phyloP scores from a whole-genome alignment of 2,113 vertebrate genomes.

The Cavia porcellus region DNA sequence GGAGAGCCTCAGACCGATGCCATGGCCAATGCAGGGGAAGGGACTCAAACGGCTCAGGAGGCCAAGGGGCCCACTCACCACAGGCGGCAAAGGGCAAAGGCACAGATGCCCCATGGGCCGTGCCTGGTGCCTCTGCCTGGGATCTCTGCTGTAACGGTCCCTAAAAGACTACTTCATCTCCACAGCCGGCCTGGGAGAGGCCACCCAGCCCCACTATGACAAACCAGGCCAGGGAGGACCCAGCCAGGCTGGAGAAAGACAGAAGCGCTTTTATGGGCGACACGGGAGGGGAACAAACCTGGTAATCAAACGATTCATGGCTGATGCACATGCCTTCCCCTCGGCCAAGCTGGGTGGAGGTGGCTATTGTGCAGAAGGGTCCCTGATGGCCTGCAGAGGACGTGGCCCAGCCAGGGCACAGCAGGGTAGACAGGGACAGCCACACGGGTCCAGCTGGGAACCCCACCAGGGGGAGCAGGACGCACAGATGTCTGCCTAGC shows the following conservation, averaged over 20 bases:
- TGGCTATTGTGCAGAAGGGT: neutral
- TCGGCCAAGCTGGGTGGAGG: neutral
- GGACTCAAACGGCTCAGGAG: neutral
- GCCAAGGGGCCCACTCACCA: neutral
- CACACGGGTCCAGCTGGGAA: neutral
- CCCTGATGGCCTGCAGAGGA: neutral
- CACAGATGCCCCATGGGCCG: fast-evolving
- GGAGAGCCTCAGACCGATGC: neutral
- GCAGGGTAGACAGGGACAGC: neutral
- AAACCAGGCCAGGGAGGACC: neutral
- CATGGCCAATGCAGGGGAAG: neutral
- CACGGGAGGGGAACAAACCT: neutral
- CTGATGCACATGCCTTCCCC: fast-evolving
- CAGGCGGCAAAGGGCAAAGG: fast-evolving
- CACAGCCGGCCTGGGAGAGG: neutral
- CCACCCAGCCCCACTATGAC: neutral
- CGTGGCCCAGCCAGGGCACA: fast-evolving
- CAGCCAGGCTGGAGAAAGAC: neutral
- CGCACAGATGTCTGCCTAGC: neutral
- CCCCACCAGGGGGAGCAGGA: fast-evolving
- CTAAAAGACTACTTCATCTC: neutral
- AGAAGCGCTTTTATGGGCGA: conserved; percentile 21
- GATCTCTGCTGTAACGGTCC: neutral
- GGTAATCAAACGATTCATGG: neutral
- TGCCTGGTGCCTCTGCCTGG: neutral